Conservation (phyloP, 2,113 vertebrate genomes). For the Cervus canadensis region DNA sequence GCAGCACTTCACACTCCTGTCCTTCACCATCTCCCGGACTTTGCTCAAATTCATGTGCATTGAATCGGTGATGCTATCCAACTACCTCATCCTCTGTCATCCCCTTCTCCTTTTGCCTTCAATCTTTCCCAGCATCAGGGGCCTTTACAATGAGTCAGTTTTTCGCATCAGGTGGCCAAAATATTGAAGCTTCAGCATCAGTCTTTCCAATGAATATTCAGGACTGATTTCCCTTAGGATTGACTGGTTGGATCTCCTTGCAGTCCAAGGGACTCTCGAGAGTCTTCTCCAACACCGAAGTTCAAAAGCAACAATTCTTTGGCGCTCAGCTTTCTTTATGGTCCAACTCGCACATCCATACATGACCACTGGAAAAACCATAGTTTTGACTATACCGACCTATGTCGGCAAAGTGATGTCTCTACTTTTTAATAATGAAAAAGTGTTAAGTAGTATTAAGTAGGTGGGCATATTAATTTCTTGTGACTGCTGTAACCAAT, state of each 20-base stretch:
- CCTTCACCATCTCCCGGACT: not conserved
- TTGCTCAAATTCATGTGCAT: not conserved
- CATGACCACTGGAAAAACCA: not conserved
- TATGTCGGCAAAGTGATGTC: not conserved
- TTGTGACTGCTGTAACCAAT: not conserved
- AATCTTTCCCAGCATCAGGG: not conserved
- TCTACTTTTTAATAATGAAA: not conserved
- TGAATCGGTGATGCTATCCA: not conserved
- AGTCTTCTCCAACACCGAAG: not conserved
- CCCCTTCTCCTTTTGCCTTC: not conserved
- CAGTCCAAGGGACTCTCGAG: not conserved
- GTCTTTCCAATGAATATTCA: not conserved
- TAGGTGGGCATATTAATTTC: not conserved
- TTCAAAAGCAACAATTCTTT: not conserved
- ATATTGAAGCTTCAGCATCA: not conserved
- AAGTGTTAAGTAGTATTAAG: not conserved
- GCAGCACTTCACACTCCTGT: not conserved
- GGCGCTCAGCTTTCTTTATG: not conserved
- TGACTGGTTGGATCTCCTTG: not conserved
- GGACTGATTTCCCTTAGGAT: not conserved
- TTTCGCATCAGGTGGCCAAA: not conserved
- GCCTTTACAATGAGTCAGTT: not conserved
- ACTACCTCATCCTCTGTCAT: not conserved
- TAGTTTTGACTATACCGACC: not conserved
- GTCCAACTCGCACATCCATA: not conserved